Percentiles rank a stretch among this genome's conserved stretches.
Conservation (phyloP, 2,113 vertebrate species). For the Macquaria australasica region DNA sequence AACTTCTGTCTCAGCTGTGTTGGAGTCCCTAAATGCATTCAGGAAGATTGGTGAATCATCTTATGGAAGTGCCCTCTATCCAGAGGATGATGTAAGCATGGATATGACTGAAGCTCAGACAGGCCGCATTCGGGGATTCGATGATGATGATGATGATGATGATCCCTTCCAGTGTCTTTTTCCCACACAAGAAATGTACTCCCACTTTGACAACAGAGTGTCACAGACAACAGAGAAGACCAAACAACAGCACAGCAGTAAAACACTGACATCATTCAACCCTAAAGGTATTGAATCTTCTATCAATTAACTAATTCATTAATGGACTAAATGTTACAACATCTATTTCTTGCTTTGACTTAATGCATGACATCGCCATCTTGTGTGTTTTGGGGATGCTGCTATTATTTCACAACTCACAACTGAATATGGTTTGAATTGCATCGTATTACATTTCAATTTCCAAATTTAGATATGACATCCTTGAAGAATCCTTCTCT, state of each 20-base stretch:
- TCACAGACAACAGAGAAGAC: conserved; percentile 15
- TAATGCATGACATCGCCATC: neutral
- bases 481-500: conserved; percentile 12
- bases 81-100: conserved; percentile 54
- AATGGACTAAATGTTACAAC: neutral
- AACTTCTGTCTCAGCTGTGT: conserved; percentile 4
- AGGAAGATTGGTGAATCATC: conserved; percentile 25
- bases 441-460: neutral
- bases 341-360: neutral
- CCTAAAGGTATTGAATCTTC: conserved; percentile 46
- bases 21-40: conserved; percentile 9
- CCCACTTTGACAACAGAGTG: conserved; percentile 2
- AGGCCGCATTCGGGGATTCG: conserved; percentile 6
- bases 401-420: neutral
- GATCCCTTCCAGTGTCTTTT: conserved; percentile 61
- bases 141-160: conserved; percentile 27
- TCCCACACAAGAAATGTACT: conserved; percentile 54
- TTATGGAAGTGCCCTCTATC: conserved; percentile 47
- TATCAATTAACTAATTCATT: neutral
- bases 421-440: neutral
- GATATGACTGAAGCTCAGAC: conserved; percentile 59
- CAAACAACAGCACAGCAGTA: conserved; percentile 25
- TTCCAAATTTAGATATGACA: conserved; percentile 23
- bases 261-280: conserved; percentile 2
- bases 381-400: neutral